phyloP scores from a whole-genome alignment of 2,888 invertebrate species.

The Tipula helvola region DNA sequence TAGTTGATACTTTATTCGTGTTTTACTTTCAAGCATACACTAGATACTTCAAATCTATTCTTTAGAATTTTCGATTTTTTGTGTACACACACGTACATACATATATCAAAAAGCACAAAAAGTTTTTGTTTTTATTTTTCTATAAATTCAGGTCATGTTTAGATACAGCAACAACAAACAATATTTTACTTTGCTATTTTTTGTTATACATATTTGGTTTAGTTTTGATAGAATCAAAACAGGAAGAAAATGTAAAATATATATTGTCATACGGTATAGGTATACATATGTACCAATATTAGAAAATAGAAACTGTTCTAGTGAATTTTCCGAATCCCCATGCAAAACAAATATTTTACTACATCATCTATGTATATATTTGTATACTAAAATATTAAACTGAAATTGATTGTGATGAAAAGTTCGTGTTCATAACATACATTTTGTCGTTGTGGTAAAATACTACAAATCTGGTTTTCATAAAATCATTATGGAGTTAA shows the following conservation, averaged over 20 bases:
- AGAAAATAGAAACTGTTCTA: not conserved
- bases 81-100: not conserved
- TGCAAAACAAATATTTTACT: not conserved
- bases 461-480: not conserved
- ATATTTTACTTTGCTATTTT: not conserved
- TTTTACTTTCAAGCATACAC: too few species aligned
- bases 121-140: not conserved
- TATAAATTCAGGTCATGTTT: not conserved
- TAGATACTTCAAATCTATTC: not conserved
- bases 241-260: not conserved
- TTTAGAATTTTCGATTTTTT: not conserved
- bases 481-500: not conserved
- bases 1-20: too few species aligned
- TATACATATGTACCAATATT: not conserved
- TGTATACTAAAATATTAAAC: not conserved
- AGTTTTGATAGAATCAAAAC: not conserved
- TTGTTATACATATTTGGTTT: not conserved
- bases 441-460: not conserved
- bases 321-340: not conserved
- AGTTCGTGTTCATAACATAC: not conserved
- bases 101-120: too few species aligned
- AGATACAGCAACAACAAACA: not conserved
- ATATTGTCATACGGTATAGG: not conserved
- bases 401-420: not conserved
- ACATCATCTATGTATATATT: not conserved